Conservation (phyloP, 2,888 invertebrate genomes). For the Trissolcus brochymenae region DNA sequence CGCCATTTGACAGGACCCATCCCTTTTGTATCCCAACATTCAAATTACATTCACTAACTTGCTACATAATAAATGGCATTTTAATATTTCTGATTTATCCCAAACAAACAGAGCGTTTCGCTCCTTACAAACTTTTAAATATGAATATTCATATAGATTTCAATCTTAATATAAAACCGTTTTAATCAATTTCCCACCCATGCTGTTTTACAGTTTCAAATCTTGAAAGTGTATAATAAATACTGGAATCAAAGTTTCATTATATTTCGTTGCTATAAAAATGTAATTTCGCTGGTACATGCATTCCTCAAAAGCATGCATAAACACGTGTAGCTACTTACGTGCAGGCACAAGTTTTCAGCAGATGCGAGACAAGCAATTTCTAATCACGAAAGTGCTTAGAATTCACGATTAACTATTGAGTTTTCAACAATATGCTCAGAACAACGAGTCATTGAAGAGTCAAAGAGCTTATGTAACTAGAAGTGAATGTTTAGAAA, state of each 20-base stretch:
- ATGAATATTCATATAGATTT: too few species aligned
- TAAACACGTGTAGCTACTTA: slow-evolving; percentile 47
- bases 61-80: too few species aligned
- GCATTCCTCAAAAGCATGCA: slow-evolving; percentile 34
- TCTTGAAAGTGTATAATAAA: too few species aligned
- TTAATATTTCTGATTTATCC: too few species aligned
- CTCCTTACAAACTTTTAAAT: too few species aligned
- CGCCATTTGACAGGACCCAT: slow-evolving; percentile 68
- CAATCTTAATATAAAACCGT: too few species aligned
- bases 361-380: slow-evolving; percentile 51
- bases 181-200: too few species aligned
- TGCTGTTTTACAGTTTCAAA: too few species aligned
- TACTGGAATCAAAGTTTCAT: too few species aligned
- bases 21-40: slow-evolving; percentile 56
- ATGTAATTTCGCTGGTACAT: slow-evolving; percentile 1
- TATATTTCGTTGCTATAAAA: too few species aligned
- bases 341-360: slow-evolving; percentile 36
- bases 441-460: slow-evolving; percentile 23
- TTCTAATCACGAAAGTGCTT: slow-evolving; percentile 50
- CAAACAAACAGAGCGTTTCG: too few species aligned
- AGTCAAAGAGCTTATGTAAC: background rate
- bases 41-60: slow-evolving; percentile 66
- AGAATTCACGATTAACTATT: slow-evolving; percentile 59
- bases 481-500: background rate
- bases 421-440: slow-evolving; percentile 45